Base-by-base conservation (phyloP, 2,888 invertebrate genomes). In the Phalera bucephala region DNA sequence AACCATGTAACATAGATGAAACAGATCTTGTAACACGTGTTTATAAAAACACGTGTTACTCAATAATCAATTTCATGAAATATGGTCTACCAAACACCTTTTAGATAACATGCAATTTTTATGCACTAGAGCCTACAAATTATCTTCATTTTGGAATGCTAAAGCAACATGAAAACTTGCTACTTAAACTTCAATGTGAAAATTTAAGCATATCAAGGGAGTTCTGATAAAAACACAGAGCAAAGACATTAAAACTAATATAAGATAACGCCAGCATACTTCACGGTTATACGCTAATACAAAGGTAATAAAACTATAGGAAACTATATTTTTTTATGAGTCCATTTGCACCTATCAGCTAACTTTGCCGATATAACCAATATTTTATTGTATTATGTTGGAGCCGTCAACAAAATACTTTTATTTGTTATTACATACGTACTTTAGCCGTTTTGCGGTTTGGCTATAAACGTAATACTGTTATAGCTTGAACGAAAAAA, bases 391-490 rank as follows among this genome's bases (percentile, higher is more conserved):
- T 30, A 21, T 35, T 33, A 39, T 38, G 39, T 30, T 26, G 21
- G 35, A 27, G 13, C 33, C 37, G 36, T 41, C 53, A 43, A 26
- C 36, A 25, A 48, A 35, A 49, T 35, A 38, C 47, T 45, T 45
- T 50, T 57, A 47, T 50, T 47, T 13, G 2, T 27, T 27, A 27
- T 27, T 27, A 47, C 37, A 53, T 40, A 42, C 46, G 25, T 32
- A 54, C 44, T 46, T 3, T 40, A 46, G 40, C 27, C 41, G 40
- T 46, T 48, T 48, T 48, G 51, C 40, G 45, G 48, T 20, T 13
- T 5, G 33, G 39, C 46, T 37, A 57, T 57, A 57, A 57, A 54
- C 33, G 48, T 58, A 45, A 48, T 37, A 31, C 39, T 31, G n/a
- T 41, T 51, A 45, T 32, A 34, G 33, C 47, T 49, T 46, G 45